Evolutionary conservation across 2,113 vertebrate genomes (phyloP), one percentile per base, ranked within the genome.

Genomic region (Nycticryphes semicollaris): DNA sequence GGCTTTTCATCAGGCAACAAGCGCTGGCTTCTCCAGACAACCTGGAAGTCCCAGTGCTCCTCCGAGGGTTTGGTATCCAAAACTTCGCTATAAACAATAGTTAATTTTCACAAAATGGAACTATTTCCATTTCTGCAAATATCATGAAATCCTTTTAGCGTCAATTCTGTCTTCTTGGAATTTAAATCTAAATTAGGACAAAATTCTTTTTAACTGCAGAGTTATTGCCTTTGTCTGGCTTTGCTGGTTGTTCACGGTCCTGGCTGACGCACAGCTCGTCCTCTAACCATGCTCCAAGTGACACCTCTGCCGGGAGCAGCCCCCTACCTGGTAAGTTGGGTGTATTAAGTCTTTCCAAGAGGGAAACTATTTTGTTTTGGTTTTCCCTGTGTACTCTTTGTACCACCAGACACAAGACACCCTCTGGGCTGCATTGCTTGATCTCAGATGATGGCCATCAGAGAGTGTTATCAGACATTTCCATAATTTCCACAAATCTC

Each of bases 121-220:
- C 63, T 79, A 79, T 87, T 96, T 96, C 88, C 66, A 84, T 94
- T 93, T 78, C 89, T 97, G 77, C 77, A 87, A 57, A 92, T 70
- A 67, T 45, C 27, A 64, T 43, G 30, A 86, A 90, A 93, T 78
- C 74, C 53, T 64, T 92, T 79, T n/a, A 93, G 85, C 11, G 3
- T 92, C 62, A 78, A 48, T 48, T 91, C 60, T 9, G 8, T 64
- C 80, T 81, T 83, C 51, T 79, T 72, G 69, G 84, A 97, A 92
- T 94, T 93, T 81, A 68, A 93, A 96, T 81, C 88, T 94, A 95
- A 96, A 96, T 93, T 95, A 92, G 81, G 84, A 64, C 66, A 95
- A 89, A 93, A 89, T 27, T 72, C 33, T 68, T 92, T 79, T 66
- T 37, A 48, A 72, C 48, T 30, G 77, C 60, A 73, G 80, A 75